Percentiles rank a stretch among this genome's conserved stretches.
These are phyloP conservation scores for Pseudoatta argentina DNA, from an alignment of 1,140 invertebrate species.

Conservation along the genomic window DNA sequence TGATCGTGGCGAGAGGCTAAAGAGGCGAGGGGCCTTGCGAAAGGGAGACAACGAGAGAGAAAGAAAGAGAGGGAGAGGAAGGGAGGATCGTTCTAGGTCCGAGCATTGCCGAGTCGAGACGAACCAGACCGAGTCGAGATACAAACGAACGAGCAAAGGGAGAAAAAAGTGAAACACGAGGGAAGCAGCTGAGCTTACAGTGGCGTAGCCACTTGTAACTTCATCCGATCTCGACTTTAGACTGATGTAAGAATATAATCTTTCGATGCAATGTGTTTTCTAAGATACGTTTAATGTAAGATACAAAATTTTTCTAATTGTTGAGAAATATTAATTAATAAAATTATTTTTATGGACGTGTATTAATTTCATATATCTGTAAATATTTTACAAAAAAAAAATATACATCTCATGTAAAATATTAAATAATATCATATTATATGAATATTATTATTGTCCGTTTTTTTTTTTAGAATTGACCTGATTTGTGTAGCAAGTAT, in stretches of 20 bases:
- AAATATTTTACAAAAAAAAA: background rate
- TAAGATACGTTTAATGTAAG: background rate
- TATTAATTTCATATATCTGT: conserved; percentile 1
- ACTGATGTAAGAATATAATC: background rate
- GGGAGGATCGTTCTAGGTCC: conserved; percentile 62
- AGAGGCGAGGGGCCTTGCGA: conserved; percentile 58
- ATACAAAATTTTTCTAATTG: background rate
- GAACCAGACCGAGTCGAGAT: conserved; percentile 78
- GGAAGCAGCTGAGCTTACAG: conserved; percentile 78
- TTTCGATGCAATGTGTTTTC: background rate
- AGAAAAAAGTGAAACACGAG: conserved; percentile 78
- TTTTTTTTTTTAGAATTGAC: background rate
- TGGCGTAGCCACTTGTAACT: conserved; percentile 75
- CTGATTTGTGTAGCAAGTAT: background rate
- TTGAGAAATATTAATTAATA: conserved; percentile 9
- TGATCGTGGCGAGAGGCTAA: conserved; percentile 46
- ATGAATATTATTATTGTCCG: background rate
- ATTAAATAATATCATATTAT: conserved; percentile 11
- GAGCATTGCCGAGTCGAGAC: conserved; percentile 75
- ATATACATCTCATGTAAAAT: conserved; percentile 7
- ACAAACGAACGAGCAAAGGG: conserved; percentile 78
- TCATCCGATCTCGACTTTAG: conserved; percentile 11
- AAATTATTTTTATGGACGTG: background rate
- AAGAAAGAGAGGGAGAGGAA: conserved; percentile 38
- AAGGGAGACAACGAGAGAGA: conserved; percentile 43